These are phyloP conservation scores for Desmophyllum pertusum DNA, from an alignment of 92 coral and sea anemone genomes.

Conservation along the genomic window DNA sequence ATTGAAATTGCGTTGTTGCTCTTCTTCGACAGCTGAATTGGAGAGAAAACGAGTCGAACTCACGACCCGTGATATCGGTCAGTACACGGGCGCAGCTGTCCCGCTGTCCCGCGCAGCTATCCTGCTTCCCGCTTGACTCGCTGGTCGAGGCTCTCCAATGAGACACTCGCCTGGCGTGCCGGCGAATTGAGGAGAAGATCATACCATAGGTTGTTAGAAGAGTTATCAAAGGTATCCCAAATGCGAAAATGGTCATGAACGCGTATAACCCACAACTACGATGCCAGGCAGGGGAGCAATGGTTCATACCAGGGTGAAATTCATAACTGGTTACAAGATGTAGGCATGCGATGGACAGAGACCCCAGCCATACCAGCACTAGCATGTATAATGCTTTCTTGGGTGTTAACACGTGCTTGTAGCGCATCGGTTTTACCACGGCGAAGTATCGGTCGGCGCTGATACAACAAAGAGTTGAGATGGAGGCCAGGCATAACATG, in stretches of 20 bases:
- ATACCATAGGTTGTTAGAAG: conserved; percentile 81
- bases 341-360: conserved; percentile 64
- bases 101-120: background rate
- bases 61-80: conserved; percentile 23
- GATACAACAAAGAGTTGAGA: conserved; percentile 88
- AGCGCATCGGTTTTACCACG: conserved; percentile 90
- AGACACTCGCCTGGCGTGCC: conserved; percentile 71
- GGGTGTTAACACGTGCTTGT: conserved; percentile 74
- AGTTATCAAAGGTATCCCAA: conserved; percentile 76
- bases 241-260: conserved; percentile 70
- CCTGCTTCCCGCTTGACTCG: background rate
- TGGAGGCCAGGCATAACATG: conserved; percentile 75
- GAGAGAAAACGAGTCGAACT: conserved; percentile 27
- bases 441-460: conserved; percentile 93
- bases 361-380: conserved; percentile 59
- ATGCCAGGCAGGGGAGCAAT: conserved; percentile 87
- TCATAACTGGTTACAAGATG: conserved; percentile 75
- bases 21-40: background rate
- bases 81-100: background rate
- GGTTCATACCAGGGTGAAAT: conserved; percentile 78
- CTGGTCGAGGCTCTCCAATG: conserved; percentile 58
- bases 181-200: conserved; percentile 76
- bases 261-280: conserved; percentile 76
- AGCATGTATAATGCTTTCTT: conserved; percentile 71
- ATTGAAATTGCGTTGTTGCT: background rate